Evolutionary conservation across 2,797 vertebrate species (phyloP).

Genomic region (Rhadinocentrus ornatus): DNA sequence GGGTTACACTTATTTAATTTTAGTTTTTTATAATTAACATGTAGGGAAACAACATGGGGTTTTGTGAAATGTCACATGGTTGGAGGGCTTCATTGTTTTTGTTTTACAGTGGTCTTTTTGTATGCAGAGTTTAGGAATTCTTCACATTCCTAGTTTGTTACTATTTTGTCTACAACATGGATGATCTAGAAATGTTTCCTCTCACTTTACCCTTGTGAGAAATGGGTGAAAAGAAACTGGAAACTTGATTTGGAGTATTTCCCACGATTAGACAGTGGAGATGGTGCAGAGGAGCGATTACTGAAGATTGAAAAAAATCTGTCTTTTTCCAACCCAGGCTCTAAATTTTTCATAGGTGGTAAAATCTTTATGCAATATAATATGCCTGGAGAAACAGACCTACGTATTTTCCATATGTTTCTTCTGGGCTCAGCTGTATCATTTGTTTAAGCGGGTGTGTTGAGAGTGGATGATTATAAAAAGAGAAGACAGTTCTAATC

Average conservation of each 20-base stretch:
- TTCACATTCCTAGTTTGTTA: constrained; percentile 17
- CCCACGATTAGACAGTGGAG: neutral
- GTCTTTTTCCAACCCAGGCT: no score
- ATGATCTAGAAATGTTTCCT: neutral
- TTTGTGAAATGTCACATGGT: neutral
- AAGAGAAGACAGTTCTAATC: neutral
- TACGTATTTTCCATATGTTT: neutral
- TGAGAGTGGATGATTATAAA: neutral
- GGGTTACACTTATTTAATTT: neutral
- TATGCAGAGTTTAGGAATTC: constrained; percentile 3
- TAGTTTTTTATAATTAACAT: no score
- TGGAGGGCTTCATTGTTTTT: neutral
- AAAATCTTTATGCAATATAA: neutral
- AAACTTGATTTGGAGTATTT: constrained; percentile 3
- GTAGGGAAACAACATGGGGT: no score
- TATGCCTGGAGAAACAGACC: neutral
- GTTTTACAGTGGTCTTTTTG: neutral
- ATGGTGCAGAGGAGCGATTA: neutral
- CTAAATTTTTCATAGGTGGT: no score
- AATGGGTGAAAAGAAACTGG: neutral
- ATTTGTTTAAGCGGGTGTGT: neutral
- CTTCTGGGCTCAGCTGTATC: neutral
- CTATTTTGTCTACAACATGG: neutral
- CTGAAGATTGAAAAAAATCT: neutral
- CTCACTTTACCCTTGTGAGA: neutral